Evolutionary conservation across 2,113 vertebrate species (phyloP), one percentile per base, ranked within the genome.

Genomic region (Brienomyrus longianalis): DNA sequence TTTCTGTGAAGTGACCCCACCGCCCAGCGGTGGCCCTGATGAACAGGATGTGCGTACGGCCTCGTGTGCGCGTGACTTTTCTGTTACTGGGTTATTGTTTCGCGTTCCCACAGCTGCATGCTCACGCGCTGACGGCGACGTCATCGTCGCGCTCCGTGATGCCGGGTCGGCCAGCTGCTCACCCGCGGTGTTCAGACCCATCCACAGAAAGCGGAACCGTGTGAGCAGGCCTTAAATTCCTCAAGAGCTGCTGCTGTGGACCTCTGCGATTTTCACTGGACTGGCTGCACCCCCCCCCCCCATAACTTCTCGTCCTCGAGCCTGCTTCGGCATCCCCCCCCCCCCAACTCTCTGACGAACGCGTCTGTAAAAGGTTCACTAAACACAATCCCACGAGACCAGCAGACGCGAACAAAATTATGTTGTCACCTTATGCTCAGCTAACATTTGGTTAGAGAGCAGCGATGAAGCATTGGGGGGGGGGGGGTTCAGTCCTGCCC

Each of bases 21-120:
- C 92, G 86, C 84, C 91, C 83, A 91, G 89, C 92, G 87, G 90
- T 39, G 88, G 91, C 91, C 88, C 93, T 92, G 93, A 94, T 91
- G 89, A 93, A 93, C 93, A 94, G 94, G 93, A 94, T 95, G 91
- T 90, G 89, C 91, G 92, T 91, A 77, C 10, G 91, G 92, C 93
- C 92, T 91, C 89, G n/a, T 92, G 90, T 90, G 88, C 62, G 90
- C 92, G 85, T 94, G 94, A 93, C 94, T 91, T 95, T 94, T 95
- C 47, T 86, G 39, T 17, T 89, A 35, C 11, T 80, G 74, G 91
- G 93, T 94, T 95, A 94, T 94, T 93, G 93, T 95, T 94, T 94
- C 86, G 91, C 89, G 91, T 89, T 8, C 19, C 90, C 5, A 50
- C 51, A 91, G 92, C 93, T 93, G 91, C 54, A 52, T 21, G 2